Evolutionary conservation across 1,140 invertebrate species (phyloP).

Genomic region (Asobara japonica): DNA sequence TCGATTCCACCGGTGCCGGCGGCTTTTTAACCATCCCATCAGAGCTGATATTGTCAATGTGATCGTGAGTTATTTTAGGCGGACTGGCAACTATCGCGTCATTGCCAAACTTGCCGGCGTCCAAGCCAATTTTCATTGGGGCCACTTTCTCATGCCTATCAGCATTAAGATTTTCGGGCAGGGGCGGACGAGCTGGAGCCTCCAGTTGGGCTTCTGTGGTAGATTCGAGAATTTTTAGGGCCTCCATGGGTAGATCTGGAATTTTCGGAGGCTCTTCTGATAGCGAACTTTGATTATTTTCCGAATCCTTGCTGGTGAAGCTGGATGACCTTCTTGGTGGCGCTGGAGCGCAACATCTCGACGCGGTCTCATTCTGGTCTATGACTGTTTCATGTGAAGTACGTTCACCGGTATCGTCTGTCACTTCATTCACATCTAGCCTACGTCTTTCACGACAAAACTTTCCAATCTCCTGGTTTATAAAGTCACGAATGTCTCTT

Average conservation of each 20-base stretch:
- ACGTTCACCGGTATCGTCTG: slow-evolving; percentile 12
- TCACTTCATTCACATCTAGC: slow-evolving; percentile 15
- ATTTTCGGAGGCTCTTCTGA: slow-evolving; percentile 33
- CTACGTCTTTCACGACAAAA: slow-evolving; percentile 61
- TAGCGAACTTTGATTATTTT: slow-evolving; percentile 22
- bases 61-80: slow-evolving; percentile 47
- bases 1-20: neutral
- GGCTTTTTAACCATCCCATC: neutral
- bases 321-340: slow-evolving; percentile 46
- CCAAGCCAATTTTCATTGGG: slow-evolving; percentile 32
- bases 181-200: neutral
- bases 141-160: neutral
- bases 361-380: neutral
- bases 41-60: neutral
- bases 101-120: slow-evolving; percentile 45
- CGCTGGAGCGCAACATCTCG: neutral
- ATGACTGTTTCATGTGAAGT: neutral
- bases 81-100: slow-evolving; percentile 17
- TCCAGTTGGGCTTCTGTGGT: slow-evolving; percentile 36
- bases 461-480: slow-evolving; percentile 67
- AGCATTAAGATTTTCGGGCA: neutral
- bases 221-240: slow-evolving; percentile 11
- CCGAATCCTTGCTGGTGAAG: slow-evolving; percentile 38
- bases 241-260: slow-evolving; percentile 37
- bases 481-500: slow-evolving; percentile 61